Base-by-base conservation (phyloP, 1,140 invertebrate genomes). In the Polypedilum vanderplanki region DNA sequence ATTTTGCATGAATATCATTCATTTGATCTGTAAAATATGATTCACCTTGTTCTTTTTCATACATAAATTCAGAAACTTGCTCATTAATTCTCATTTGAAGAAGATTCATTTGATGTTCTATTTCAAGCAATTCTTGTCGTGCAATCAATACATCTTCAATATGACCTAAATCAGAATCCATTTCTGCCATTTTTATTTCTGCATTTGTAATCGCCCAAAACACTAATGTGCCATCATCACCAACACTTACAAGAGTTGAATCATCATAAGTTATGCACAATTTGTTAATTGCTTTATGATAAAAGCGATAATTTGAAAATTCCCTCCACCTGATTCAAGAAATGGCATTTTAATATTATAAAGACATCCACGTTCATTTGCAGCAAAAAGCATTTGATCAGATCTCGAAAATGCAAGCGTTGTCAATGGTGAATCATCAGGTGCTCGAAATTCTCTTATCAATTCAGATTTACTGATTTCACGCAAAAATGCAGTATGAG, bases 181-280 rank as follows among this genome's bases (percentile, higher is more conserved):
- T 80, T 74, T 88, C 88, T 4, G 90, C 83, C 0, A 88, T 84
- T 80, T 89, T 87, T 1, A 89, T 90, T 78, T 95, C 93, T n/a
- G 88, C 86, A 78, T 91, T 90, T 1, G 87, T 85, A 40, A 97
- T 80, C 79, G 90, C 89, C 95, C 95, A 98, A 75, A 97, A 86
- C 75, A 93, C 91, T 15, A 97, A 86, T 0, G 89, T 90, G 0
- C 93, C 90, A 80, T 93, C 92, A 76, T 86, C 83, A 1, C 89
- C 89, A 7, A 89, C 87, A 7, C 91, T 91, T 40, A 96, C 86
- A 24, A 96, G 79, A 40, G 87, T 87, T 77, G 90, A 88, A 81
- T 95, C 93, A 79, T 95, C 91, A 78, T 90, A 91, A 4, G 93
- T 88, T 40, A 93, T 81, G 22, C 82, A 83, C 77, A 92, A 86